Conservation (phyloP, 1,140 invertebrate genomes). For the Diprion similis region DNA sequence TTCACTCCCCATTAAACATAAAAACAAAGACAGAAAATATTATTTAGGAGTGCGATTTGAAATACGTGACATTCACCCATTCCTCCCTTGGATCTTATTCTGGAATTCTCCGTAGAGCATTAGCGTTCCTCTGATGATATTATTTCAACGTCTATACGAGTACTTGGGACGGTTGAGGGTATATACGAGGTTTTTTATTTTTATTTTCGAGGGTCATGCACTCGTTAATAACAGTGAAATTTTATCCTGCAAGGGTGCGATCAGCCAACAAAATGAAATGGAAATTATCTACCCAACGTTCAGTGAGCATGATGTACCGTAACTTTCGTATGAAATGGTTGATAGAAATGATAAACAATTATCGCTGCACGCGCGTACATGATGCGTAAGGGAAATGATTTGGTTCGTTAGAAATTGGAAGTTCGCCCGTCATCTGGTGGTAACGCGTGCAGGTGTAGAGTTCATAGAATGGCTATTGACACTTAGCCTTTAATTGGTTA, state of each 20-base stretch:
- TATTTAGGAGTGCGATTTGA: slow-evolving; percentile 16
- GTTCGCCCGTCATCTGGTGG: not conserved
- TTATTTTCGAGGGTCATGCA: not conserved
- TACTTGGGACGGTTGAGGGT: not conserved
- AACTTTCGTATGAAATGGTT: no score
- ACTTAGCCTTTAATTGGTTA: not conserved
- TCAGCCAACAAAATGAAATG: no score
- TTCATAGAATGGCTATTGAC: not conserved
- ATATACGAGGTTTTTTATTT: not conserved
- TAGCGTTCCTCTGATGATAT: not conserved
- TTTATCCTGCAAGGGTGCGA: not conserved
- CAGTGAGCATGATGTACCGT: no score
- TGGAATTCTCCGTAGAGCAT: not conserved
- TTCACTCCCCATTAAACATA: slow-evolving; percentile 42
- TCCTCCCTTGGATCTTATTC: not conserved
- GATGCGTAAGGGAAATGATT: not conserved
- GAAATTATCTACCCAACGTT: no score
- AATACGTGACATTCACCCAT: slow-evolving; percentile 19
- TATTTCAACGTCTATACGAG: not conserved
- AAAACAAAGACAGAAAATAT: slow-evolving; percentile 36
- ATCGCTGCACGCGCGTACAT: not conserved
- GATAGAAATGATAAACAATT: not conserved
- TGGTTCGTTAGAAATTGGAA: not conserved
- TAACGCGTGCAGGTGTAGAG: not conserved
- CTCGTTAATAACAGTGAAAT: not conserved